phyloP scores from a whole-genome alignment of 2,797 vertebrate species.

The Lepus oiostolus region DNA sequence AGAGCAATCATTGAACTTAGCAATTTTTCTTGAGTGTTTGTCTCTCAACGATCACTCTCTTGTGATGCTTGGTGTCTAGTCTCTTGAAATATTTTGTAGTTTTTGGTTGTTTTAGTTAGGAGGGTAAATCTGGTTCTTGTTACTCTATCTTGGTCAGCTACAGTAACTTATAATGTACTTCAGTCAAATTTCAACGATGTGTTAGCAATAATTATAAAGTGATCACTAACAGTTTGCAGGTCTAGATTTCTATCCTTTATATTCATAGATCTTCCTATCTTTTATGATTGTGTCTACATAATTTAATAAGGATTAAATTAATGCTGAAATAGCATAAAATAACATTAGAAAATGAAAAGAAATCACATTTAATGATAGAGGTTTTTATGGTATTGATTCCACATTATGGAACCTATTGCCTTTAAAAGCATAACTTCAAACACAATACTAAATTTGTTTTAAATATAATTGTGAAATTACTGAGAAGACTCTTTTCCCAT shows the following conservation, averaged over 20 bases:
- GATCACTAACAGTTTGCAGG: background rate
- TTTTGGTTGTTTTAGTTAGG: background rate
- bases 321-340: constrained; percentile 81
- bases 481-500: constrained; percentile 75
- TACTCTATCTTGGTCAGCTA: background rate
- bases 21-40: background rate
- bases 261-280: background rate
- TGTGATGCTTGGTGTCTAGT: background rate
- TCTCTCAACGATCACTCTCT: constrained; percentile 1
- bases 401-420: constrained; percentile 75
- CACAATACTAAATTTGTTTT: constrained; percentile 84
- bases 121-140: background rate
- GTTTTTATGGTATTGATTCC: constrained; percentile 77
- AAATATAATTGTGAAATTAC: constrained; percentile 83
- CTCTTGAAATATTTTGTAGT: background rate
- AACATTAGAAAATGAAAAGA: constrained; percentile 56
- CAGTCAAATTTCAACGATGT: background rate
- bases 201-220: constrained; percentile 9
- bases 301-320: constrained; percentile 84
- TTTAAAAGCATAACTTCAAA: constrained; percentile 87
- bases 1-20: background rate
- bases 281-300: constrained; percentile 73
- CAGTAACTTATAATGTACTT: background rate
- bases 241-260: constrained; percentile 75
- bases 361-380: constrained; percentile 82